These are phyloP conservation scores for Macaria liturata DNA, from an alignment of 2,888 invertebrate genomes.

Conservation along the genomic window DNA sequence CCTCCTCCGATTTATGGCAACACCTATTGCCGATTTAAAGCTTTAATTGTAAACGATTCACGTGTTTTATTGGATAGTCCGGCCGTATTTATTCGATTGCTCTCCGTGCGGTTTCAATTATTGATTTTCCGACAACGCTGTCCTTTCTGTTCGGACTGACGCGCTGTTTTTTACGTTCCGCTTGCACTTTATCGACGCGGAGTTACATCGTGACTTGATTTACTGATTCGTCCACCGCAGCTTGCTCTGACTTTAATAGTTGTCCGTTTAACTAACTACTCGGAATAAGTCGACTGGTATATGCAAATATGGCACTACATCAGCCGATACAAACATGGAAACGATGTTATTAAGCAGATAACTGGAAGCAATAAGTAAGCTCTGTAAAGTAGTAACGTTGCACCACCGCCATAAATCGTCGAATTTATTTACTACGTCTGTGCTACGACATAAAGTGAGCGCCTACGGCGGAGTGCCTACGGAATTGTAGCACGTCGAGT, in stretches of 20 bases:
- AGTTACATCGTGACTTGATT: slow-evolving; percentile 21
- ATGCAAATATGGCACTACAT: too few species aligned
- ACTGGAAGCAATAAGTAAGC: background rate
- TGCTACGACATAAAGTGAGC: slow-evolving; percentile 20
- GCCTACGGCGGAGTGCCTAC: slow-evolving; percentile 35
- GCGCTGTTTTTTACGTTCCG: slow-evolving; percentile 46
- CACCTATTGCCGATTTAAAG: slow-evolving; percentile 84
- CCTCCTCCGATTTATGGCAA: slow-evolving; percentile 81
- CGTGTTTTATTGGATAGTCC: slow-evolving; percentile 83
- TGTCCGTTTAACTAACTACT: too few species aligned
- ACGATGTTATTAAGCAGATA: too few species aligned
- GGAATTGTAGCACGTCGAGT: slow-evolving; percentile 56
- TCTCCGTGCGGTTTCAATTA: slow-evolving; percentile 73
- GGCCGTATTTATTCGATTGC: slow-evolving; percentile 75
- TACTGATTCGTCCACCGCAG: background rate
- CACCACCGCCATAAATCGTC: slow-evolving; percentile 20
- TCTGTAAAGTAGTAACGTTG: too few species aligned
- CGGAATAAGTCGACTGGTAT: too few species aligned
- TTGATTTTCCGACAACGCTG: slow-evolving; percentile 68
- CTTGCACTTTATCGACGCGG: slow-evolving; percentile 17
- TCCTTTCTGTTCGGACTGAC: slow-evolving; percentile 46
- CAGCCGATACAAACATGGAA: too few species aligned
- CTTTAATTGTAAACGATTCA: slow-evolving; percentile 83
- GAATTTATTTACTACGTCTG: slow-evolving; percentile 32
- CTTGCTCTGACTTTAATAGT: too few species aligned